Base-by-base conservation (phyloP, 2,888 invertebrate genomes). In the Thereva nobilitata region DNA sequence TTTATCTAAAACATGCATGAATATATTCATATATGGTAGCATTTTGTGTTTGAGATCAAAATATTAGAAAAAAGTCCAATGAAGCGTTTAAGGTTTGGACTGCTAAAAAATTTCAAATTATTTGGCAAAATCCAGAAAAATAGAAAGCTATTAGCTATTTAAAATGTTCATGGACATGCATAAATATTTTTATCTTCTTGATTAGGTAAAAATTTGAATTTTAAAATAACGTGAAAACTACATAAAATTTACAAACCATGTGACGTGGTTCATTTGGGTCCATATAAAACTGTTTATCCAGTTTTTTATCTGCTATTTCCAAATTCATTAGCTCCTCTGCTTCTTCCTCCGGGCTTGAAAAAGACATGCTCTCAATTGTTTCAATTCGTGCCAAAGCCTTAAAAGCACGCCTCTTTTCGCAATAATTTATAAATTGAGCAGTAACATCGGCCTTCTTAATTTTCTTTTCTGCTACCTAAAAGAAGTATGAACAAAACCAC, bases 281-380 rank as follows among this genome's bases (percentile, higher is more conserved):
- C 41, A 64, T 67, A 47, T 68, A 68, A 44, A 38, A 68, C 0
- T 44, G 6, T 9, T 34, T 49, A 49, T 68, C 47, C 12, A 68
- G 45, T 49, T 68, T 68, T 40, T 68, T 68, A 56, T 68, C 68
- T 7, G 64, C 40, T 7, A 67, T 67, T 64, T 68, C 68, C 53
- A 68, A 41, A 50, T 66, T 37, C 1, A 64, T 7, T 38, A 59
- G 40, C 7, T 49, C 10, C 53, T 64, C 40, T 41, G 68, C 66
- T 37, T 64, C 57, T 10, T 57, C 52, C 4, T 23, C 23, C 7
- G 55, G 61, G n/a, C 49, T 9, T 8, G 12, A 40, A 3, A 63
- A 34, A 9, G 61, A 12, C 56, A 66, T 42, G 7, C 7, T 8
- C 45, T 54, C 5, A 34, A 68, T 44, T 8, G 55, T 42, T 49